Evolutionary conservation across 2,113 vertebrate species (phyloP).

Genomic region (Pandion haliaetus): DNA sequence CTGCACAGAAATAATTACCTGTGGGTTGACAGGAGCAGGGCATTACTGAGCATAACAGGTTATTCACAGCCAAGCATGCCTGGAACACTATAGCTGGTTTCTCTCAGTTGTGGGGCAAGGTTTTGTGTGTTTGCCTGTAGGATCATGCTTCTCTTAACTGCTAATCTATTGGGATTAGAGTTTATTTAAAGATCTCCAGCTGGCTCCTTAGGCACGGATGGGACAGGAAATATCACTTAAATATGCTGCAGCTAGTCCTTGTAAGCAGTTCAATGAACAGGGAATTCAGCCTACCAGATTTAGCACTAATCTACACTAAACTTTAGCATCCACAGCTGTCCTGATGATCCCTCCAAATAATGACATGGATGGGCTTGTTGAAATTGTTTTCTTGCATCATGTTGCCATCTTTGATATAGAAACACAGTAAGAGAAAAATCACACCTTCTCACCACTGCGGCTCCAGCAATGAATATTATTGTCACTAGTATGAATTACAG

Average conservation of each 20-base stretch:
- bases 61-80: not conserved
- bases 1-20: not conserved
- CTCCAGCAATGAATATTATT: not conserved
- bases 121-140: not conserved
- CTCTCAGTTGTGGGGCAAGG: not conserved
- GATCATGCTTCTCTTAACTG: not conserved
- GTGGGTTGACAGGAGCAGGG: not conserved
- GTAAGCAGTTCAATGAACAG: not conserved
- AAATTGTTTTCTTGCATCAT: not conserved
- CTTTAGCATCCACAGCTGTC: not conserved
- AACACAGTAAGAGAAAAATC: not conserved
- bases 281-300: not conserved
- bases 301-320: not conserved
- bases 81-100: not conserved
- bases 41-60: not conserved
- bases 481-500: not conserved
- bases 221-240: slow-evolving; percentile 10
- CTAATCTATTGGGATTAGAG: not conserved
- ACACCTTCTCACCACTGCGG: not conserved
- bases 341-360: not conserved
- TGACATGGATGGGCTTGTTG: not conserved
- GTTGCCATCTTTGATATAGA: not conserved
- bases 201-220: not conserved
- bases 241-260: not conserved
- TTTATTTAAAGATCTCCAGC: slow-evolving; percentile 3